These are phyloP conservation scores for Microhierax caerulescens DNA, from an alignment of 2,797 vertebrate species.

Conservation along the genomic window DNA sequence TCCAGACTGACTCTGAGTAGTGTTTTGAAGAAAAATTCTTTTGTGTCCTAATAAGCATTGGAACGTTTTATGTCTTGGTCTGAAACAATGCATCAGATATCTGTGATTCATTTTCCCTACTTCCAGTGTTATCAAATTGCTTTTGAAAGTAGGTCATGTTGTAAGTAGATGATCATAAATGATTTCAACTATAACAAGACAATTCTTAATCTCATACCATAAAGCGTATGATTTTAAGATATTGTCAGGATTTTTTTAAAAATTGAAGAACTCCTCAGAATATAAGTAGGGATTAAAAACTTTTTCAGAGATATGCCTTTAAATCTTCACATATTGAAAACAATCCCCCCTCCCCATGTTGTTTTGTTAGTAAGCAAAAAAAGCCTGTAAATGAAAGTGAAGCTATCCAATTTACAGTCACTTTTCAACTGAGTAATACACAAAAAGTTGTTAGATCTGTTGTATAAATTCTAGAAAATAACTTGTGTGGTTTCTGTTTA, in stretches of 20 bases:
- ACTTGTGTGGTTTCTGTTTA: background rate
- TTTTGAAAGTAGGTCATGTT: constrained; percentile 1
- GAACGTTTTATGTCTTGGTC: background rate
- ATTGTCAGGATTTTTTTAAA: background rate
- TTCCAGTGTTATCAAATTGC: background rate
- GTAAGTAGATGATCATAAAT: background rate
- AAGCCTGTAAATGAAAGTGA: background rate
- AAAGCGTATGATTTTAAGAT: background rate
- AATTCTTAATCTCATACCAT: background rate
- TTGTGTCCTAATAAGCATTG: background rate
- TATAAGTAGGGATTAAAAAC: background rate
- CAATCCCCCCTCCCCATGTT: background rate
- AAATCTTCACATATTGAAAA: background rate
- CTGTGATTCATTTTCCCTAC: background rate
- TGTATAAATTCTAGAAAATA: background rate
- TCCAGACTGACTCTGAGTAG: background rate
- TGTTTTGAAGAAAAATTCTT: background rate
- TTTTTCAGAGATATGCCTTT: background rate
- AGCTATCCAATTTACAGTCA: background rate
- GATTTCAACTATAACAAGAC: background rate
- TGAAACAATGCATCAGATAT: background rate
- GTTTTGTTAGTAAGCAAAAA: background rate
- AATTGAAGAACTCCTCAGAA: background rate
- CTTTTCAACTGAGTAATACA: background rate
- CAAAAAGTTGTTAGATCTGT: background rate